A percentile compares a stretch with the other conserved stretches of the same genome.
Conservation (phyloP, 2,797 vertebrate genomes). For the Gorsachius magnificus region DNA sequence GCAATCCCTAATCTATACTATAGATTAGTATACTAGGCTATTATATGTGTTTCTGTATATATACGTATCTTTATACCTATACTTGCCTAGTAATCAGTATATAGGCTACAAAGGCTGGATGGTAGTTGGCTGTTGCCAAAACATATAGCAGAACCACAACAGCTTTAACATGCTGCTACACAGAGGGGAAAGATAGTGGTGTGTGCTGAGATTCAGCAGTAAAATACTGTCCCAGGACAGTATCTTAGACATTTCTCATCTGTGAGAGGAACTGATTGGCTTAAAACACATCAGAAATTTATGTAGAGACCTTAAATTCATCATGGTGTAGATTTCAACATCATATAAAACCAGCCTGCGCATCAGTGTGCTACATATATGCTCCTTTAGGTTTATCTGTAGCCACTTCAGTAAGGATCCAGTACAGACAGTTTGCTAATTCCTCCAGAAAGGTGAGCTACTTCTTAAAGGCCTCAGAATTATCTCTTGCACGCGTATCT, state of each 20-base stretch:
- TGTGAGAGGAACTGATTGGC: neutral
- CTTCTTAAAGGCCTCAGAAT: neutral
- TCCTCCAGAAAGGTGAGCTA: neutral
- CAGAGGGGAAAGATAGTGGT: neutral
- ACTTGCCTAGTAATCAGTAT: neutral
- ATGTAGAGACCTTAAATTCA: neutral
- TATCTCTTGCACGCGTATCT: neutral
- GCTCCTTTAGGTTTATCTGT: neutral
- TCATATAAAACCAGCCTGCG: accelerated
- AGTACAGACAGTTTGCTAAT: neutral
- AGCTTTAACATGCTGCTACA: accelerated
- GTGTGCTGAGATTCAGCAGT: neutral
- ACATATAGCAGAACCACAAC: too few relatives aligned
- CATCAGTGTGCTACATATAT: accelerated
- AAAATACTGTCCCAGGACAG: neutral
- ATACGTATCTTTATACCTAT: accelerated
- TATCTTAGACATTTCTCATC: neutral
- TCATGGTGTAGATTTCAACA: neutral
- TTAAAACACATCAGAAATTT: neutral
- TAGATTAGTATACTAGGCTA: neutral
- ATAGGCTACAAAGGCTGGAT: too few relatives aligned
- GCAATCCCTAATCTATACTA: neutral
- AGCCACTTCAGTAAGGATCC: neutral
- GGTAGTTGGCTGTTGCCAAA: neutral
- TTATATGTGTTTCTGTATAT: accelerated